Conservation (phyloP, 2,888 invertebrate genomes). For the Germaria angustata region DNA sequence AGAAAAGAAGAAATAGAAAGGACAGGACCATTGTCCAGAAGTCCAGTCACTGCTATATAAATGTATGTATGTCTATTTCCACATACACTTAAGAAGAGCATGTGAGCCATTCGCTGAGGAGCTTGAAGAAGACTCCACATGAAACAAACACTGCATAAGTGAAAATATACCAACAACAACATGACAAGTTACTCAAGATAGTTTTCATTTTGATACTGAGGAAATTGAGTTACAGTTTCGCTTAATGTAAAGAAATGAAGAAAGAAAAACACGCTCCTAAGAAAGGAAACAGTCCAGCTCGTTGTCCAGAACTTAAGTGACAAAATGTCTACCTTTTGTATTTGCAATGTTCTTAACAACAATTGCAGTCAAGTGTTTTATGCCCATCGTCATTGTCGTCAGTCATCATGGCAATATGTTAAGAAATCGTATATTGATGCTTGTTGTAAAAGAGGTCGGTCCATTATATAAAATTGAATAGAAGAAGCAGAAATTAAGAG, state of each 20-base stretch:
- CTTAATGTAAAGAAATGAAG: neutral
- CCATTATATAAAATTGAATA: conserved; percentile 37
- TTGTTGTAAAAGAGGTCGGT: conserved; percentile 45
- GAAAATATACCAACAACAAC: conserved; percentile 12
- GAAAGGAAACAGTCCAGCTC: neutral
- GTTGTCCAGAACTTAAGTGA: neutral
- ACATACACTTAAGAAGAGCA: conserved; percentile 12
- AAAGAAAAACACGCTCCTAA: conserved; percentile 27
- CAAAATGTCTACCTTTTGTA: conserved; percentile 10
- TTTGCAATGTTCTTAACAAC: conserved; percentile 5
- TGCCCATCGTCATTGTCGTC: conserved; percentile 6
- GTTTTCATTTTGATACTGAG: conserved; percentile 18
- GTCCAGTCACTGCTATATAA: neutral
- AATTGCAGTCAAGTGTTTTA: conserved; percentile 40
- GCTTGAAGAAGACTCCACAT: neutral
- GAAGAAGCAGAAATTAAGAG: neutral
- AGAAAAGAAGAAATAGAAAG: conserved; percentile 51
- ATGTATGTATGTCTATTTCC: neutral
- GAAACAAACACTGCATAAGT: neutral
- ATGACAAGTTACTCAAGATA: conserved; percentile 41
- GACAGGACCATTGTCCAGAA: conserved; percentile 61
- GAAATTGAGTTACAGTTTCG: conserved; percentile 17
- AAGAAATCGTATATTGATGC: conserved; percentile 32
- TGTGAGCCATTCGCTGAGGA: conserved; percentile 25
- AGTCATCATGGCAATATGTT: conserved; percentile 30